Conservation (phyloP, 1,140 invertebrate genomes). For the Brachionus rubens region DNA sequence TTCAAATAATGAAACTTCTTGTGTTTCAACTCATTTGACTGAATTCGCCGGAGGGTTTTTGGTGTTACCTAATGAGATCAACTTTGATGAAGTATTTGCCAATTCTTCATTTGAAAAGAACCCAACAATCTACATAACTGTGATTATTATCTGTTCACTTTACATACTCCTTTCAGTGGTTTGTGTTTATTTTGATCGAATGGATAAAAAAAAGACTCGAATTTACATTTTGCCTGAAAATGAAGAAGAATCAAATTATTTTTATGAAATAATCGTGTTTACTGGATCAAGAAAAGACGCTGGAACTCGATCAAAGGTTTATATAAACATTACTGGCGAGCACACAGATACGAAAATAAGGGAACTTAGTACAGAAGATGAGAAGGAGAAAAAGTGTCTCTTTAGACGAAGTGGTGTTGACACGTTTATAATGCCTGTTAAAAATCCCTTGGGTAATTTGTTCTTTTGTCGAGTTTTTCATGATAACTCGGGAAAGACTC, state of each 20-base stretch:
- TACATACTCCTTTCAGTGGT: conserved; percentile 60
- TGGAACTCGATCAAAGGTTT: conserved; percentile 47
- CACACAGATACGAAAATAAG: not conserved
- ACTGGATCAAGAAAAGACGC: conserved; percentile 63
- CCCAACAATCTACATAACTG: conserved; percentile 64
- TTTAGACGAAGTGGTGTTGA: conserved; percentile 57
- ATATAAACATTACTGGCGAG: conserved; percentile 25
- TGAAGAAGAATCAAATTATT: conserved; percentile 61
- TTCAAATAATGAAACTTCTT: conserved; percentile 48
- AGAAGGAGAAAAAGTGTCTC: conserved; percentile 42
- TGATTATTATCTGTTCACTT: conserved; percentile 60
- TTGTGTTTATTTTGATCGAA: not conserved
- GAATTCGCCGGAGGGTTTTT: conserved; percentile 59
- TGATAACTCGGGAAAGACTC: conserved; percentile 63
- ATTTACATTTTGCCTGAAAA: conserved; percentile 59
- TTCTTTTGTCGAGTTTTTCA: conserved; percentile 65
- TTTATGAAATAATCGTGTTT: conserved; percentile 63
- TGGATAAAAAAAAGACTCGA: conserved; percentile 50
- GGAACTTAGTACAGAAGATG: not conserved
- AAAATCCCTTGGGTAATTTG: conserved; percentile 62
- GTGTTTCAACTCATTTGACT: conserved; percentile 58
- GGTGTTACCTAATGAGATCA: conserved; percentile 58
- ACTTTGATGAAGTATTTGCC: conserved; percentile 58
- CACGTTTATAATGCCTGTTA: conserved; percentile 63
- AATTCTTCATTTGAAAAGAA: conserved; percentile 64